These are phyloP conservation scores for Columbina picui DNA, from an alignment of 2,113 vertebrate genomes.

Conservation along the genomic window DNA sequence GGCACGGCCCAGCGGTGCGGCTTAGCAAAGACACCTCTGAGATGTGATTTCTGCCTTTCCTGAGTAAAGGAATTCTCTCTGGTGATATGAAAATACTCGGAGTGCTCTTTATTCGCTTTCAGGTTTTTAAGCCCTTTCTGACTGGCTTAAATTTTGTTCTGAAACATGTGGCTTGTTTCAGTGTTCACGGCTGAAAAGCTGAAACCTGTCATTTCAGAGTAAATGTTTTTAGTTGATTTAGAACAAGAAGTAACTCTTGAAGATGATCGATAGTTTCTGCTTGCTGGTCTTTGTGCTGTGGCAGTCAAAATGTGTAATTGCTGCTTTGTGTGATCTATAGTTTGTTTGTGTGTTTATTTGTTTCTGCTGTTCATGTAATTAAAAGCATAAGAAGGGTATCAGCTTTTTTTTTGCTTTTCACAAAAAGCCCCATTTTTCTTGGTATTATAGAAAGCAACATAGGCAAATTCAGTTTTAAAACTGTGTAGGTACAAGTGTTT, in stretches of 20 bases:
- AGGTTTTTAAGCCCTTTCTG: neutral
- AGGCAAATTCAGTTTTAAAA: neutral
- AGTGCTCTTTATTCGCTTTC: neutral
- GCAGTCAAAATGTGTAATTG: neutral
- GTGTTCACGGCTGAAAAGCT: neutral
- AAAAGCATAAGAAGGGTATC: neutral
- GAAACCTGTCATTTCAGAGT: neutral
- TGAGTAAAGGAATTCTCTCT: neutral
- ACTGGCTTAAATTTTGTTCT: neutral
- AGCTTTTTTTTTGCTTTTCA: neutral
- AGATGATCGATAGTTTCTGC: neutral
- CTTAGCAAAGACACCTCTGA: neutral
- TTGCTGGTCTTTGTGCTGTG: neutral
- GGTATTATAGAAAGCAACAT: neutral
- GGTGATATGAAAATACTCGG: accelerated
- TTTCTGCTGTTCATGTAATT: accelerated
- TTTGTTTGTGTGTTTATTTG: neutral
- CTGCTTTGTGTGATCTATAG: accelerated
- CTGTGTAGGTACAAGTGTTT: neutral
- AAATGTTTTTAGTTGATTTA: neutral
- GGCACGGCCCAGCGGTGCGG: neutral
- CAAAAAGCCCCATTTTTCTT: neutral
- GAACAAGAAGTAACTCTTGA: neutral
- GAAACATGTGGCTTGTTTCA: neutral
- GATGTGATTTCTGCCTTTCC: neutral